Evolutionary conservation across 1,140 invertebrate species (phyloP), one percentile per base, ranked within the genome.

Genomic region (Hetaerina americana): DNA sequence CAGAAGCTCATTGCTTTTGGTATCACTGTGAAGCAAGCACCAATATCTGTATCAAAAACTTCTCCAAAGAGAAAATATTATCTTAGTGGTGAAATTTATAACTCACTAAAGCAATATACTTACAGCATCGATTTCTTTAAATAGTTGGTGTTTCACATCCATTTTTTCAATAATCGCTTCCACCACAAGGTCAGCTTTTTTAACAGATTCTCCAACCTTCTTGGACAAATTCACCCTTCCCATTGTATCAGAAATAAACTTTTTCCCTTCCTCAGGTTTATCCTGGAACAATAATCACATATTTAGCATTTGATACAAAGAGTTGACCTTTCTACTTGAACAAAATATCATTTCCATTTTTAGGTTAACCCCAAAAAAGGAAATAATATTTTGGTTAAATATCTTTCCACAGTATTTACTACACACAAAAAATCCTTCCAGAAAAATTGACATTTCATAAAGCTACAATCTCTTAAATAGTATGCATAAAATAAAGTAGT

Each of bases 131-230:
- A 89, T 80, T 69, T 81, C 78, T 68, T 85, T 81, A 77, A 95
- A 96, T 0, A 96, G 80, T 74, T 92, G 87, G 75, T 91, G 89
- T 78, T 96, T 96, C 0, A 89, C 78, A 66, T 87, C 85, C 49
- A 95, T 80, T 78, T 94, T 94, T 79, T 96, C 93, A 71, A 95
- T 87, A 79, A 95, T 93, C 6, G 93, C 93, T 82, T 96, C 93
- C 27, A 95, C 85, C 15, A 96, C 90, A 22, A 96, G 79, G 81
- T 95, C 92, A 22, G 89, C 80, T 66, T 84, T 80, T 77, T 87
- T 85, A 0, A 89, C 87, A 70, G 87, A 83, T 66, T 83, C 82
- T 2, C 82, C 79, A 8, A 88, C 75, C 78, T 89, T 85, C 8
- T 87, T 87, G 0, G 84, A 83, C 15, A 83, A 86, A 72, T 83